Conservation (phyloP, 2,888 invertebrate species). For the Phengaris alcon region DNA sequence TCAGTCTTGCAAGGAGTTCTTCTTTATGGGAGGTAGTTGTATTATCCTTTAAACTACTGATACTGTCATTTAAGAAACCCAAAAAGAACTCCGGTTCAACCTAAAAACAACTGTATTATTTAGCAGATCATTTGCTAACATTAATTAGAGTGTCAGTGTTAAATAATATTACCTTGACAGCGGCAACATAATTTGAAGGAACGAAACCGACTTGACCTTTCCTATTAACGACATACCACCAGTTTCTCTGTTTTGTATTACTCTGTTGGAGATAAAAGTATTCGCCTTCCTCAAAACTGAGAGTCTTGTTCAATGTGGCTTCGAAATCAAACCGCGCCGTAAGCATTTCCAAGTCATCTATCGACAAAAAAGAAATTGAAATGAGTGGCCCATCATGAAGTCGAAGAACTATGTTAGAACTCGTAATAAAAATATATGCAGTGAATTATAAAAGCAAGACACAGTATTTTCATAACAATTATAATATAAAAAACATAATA, state of each 20-base stretch:
- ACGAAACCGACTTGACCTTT: slow-evolving; percentile 91
- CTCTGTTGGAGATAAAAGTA: slow-evolving; percentile 89
- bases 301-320: slow-evolving; percentile 89
- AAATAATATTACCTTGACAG: slow-evolving; percentile 81
- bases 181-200: slow-evolving; percentile 91
- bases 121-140: not conserved
- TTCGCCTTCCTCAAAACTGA: slow-evolving; percentile 89
- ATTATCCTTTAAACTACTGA: slow-evolving; percentile 77
- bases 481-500: too few species aligned
- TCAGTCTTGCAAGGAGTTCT: slow-evolving; percentile 81
- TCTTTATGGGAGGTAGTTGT: slow-evolving; percentile 74
- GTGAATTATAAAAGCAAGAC: not conserved
- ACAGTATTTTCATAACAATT: not conserved
- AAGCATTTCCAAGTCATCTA: slow-evolving; percentile 89
- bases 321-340: slow-evolving; percentile 91
- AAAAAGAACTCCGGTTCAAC: slow-evolving; percentile 85
- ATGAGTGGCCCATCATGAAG: not conserved
- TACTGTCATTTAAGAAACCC: slow-evolving; percentile 85
- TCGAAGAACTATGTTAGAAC: not conserved
- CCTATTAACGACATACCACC: slow-evolving; percentile 93
- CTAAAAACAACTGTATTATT: slow-evolving; percentile 51
- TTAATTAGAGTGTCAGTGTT: not conserved
- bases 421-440: not conserved
- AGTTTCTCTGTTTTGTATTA: slow-evolving; percentile 88
- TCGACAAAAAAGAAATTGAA: slow-evolving; percentile 41